Evolutionary conservation across 2,888 invertebrate species (phyloP).

Genomic region (Caenorhabditis virilis): DNA sequence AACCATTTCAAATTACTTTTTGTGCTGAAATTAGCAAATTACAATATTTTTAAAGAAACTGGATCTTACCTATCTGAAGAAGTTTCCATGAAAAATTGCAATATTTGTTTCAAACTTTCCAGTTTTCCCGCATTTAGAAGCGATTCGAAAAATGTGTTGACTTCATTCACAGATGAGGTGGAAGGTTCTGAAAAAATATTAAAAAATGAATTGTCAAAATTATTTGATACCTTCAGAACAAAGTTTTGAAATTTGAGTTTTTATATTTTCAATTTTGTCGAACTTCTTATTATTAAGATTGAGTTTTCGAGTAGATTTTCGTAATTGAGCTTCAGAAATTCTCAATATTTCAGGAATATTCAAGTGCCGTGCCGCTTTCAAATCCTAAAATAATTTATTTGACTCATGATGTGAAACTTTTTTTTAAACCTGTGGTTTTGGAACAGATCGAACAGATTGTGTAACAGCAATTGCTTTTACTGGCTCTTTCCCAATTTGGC

Average conservation of each 20-base stretch:
- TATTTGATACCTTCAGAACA: not conserved
- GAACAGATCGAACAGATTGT: too few species aligned
- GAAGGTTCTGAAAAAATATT: constrained; percentile 24
- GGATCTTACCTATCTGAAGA: not conserved
- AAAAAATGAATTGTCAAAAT: too few species aligned
- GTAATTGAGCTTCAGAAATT: not conserved
- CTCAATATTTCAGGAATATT: not conserved
- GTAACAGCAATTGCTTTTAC: too few species aligned
- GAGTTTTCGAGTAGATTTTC: constrained; percentile 1
- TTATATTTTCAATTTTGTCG: constrained; percentile 2
- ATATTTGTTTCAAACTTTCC: constrained; percentile 1
- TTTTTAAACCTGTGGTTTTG: too few species aligned
- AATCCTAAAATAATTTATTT: too few species aligned
- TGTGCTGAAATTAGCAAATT: too few species aligned
- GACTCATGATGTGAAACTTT: too few species aligned
- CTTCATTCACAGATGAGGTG: not conserved
- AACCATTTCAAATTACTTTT: constrained; percentile 16
- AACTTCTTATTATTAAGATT: constrained; percentile 2
- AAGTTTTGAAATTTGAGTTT: not conserved
- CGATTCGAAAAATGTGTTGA: constrained; percentile 1
- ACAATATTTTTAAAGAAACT: not conserved
- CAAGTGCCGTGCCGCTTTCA: not conserved
- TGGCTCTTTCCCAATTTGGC: too few species aligned
- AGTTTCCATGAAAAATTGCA: constrained; percentile 12
- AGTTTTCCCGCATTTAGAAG: constrained; percentile 13